Conservation (phyloP, 2,113 vertebrate species). For the Podilymbus podiceps region DNA sequence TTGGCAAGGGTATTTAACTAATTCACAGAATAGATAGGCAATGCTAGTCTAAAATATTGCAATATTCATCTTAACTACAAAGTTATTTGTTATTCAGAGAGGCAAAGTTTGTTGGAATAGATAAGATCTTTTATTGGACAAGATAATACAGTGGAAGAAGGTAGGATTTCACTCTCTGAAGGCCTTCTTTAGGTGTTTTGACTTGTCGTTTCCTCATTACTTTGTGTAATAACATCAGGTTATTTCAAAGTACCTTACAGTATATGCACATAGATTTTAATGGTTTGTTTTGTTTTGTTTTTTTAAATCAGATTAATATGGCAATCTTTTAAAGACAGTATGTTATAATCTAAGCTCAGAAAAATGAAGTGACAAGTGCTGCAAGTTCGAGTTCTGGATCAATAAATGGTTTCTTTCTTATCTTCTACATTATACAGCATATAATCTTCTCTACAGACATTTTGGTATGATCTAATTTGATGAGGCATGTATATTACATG, state of each 20-base stretch:
- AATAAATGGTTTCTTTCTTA: not conserved
- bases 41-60: not conserved
- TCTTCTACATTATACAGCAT: not conserved
- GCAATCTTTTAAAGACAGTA: not conserved
- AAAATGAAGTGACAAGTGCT: not conserved
- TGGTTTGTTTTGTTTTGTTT: not conserved
- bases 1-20: not conserved
- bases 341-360: not conserved
- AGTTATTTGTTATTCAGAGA: not conserved
- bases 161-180: not conserved
- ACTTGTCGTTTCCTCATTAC: not conserved
- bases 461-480: not conserved
- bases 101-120: not conserved
- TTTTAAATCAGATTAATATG: not conserved
- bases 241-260: not conserved
- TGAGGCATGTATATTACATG: rapidly evolving
- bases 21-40: not conserved
- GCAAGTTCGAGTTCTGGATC: not conserved
- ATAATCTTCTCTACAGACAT: not conserved
- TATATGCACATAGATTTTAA: not conserved
- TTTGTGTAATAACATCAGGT: not conserved
- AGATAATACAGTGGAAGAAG: not conserved
- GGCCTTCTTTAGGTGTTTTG: not conserved
- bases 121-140: not conserved
- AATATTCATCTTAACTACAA: not conserved